phyloP scores from a whole-genome alignment of 2,113 vertebrate genomes.

The Ceyx margarethae region DNA sequence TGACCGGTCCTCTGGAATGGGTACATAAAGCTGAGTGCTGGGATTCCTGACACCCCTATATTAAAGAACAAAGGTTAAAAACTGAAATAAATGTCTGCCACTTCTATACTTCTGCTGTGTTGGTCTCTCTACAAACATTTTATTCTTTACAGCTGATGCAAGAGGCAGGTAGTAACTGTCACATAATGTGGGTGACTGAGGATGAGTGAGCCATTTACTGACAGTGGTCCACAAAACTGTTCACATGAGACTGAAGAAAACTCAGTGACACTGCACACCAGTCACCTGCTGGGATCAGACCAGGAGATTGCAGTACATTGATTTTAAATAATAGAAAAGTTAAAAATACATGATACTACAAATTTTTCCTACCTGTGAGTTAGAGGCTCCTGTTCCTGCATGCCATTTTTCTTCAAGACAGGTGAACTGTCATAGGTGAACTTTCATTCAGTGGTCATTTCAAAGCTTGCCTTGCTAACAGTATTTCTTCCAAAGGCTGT shows the following conservation, averaged over 20 bases:
- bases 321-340: not conserved
- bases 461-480: not conserved
- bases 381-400: not conserved
- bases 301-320: not conserved
- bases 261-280: not conserved
- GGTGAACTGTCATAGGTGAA: not conserved
- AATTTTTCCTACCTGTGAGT: not conserved
- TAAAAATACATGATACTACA: accelerated
- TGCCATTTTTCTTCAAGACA: not conserved
- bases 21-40: not conserved
- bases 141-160: not conserved
- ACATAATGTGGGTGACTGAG: accelerated
- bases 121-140: not conserved
- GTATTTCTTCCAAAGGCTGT: not conserved
- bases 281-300: not conserved
- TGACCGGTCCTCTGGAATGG: not conserved
- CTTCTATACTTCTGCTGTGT: not conserved
- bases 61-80: not conserved
- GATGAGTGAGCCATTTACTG: not conserved
- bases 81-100: not conserved
- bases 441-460: not conserved
- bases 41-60: not conserved
- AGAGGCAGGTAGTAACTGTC: not conserved
- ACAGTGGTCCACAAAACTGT: accelerated
- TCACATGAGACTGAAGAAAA: not conserved